A percentile compares a stretch with the other conserved stretches of the same genome.
Conservation (phyloP, 1,140 invertebrate genomes). For the Oedothorax gibbosus region DNA sequence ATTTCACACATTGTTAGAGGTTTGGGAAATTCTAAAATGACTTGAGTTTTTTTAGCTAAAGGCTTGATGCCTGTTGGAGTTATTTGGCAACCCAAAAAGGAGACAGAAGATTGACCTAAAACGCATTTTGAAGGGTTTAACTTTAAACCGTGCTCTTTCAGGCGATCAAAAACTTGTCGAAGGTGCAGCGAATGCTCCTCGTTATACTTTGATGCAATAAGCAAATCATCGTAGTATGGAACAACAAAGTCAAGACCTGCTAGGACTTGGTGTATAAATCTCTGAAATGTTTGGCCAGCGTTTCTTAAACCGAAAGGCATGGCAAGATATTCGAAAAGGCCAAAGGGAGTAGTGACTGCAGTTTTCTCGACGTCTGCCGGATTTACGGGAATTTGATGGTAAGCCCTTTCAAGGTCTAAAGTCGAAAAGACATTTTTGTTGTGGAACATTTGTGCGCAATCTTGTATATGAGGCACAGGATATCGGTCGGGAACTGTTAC, state of each 20-base stretch:
- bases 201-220: not conserved
- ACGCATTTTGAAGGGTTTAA: not conserved
- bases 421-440: slow-evolving; percentile 46
- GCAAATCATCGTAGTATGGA: not conserved
- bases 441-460: slow-evolving; percentile 35
- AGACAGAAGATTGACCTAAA: not conserved
- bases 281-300: slow-evolving; percentile 64
- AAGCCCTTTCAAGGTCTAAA: slow-evolving; percentile 58
- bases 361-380: slow-evolving; percentile 53
- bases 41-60: slow-evolving; percentile 22
- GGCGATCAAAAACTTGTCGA: not conserved
- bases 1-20: slow-evolving; percentile 31
- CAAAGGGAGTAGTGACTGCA: too few species aligned
- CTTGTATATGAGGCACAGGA: slow-evolving; percentile 65
- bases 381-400: slow-evolving; percentile 60
- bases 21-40: slow-evolving; percentile 33
- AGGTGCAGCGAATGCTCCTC: not conserved
- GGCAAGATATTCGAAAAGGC: slow-evolving; percentile 61
- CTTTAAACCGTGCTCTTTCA: not conserved
- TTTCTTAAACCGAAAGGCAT: slow-evolving; percentile 65
- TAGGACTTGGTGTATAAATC: too few species aligned
- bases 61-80: not conserved
- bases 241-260: not conserved
- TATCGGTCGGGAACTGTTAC: slow-evolving; percentile 68
- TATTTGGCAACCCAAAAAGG: not conserved